phyloP scores from a whole-genome alignment of 2,888 invertebrate species.

The Polymixis lichenea region DNA sequence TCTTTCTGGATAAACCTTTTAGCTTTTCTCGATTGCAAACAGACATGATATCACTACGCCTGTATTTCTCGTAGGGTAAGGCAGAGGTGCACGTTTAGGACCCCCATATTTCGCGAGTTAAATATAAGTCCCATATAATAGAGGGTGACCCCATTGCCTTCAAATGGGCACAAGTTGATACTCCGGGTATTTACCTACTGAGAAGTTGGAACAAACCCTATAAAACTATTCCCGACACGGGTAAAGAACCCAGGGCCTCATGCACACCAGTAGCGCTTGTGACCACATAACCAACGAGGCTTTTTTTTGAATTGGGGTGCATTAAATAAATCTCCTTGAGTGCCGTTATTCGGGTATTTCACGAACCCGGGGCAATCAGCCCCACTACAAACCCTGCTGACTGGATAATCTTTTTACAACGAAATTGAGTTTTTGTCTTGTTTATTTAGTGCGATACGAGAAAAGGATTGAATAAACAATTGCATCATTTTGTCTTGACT shows the following conservation, averaged over 20 bases:
- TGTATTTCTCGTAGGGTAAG: not conserved
- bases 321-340: not conserved
- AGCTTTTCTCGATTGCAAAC: not conserved
- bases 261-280: not conserved
- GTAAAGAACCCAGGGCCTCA: not conserved
- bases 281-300: not conserved
- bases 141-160: not conserved
- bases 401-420: not conserved
- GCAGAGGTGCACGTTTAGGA: not conserved
- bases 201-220: not conserved
- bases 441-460: not conserved
- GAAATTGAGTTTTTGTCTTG: not conserved
- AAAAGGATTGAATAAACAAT: not conserved
- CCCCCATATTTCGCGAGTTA: not conserved
- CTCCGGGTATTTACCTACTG: too few species aligned
- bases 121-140: not conserved
- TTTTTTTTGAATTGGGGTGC: not conserved
- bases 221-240: not conserved
- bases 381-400: conserved; percentile 16
- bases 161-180: not conserved
- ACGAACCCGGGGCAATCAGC: conserved; percentile 8
- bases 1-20: not conserved
- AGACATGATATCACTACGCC: not conserved
- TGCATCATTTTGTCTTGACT: not conserved
- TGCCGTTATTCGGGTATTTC: not conserved